Base-by-base conservation (phyloP, 2,797 vertebrate species). In the Strix occidentalis region DNA sequence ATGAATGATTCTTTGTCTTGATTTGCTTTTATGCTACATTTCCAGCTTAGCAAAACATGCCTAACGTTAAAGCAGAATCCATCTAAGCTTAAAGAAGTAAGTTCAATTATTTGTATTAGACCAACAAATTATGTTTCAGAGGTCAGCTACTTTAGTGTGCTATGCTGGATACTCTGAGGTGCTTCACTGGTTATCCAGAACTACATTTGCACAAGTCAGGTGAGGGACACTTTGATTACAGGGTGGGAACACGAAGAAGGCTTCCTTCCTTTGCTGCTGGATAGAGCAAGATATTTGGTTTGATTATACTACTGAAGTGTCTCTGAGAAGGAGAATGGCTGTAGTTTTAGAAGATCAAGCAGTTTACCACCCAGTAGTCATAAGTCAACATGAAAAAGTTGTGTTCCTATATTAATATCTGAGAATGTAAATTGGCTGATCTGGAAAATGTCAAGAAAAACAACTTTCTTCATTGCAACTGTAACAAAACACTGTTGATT, bases 1-100 rank as follows among this genome's bases (percentile, higher is more conserved):
- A 88, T 53, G 86, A 86, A 90, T 84, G 28, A 79, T 26, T 74
- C 51, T 75, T 77, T 86, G 79, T 90, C 65, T 76, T 91, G 39
- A 66, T 72, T 66, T 78, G 29, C 1, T 31, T 93, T 89, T 71
- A n/a, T 78, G 28, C n/a, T 65, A 35, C 48, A 46, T 64, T 87
- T 88, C 31, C 20, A 54, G 33, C 45, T 87, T 48, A 81, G 76
- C 28, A 56, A 72, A 90, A 90, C 80, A 56, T 33, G 58, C 5
- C 15, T 77, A 89, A 69, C 35, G 28, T 31, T 77, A 35, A 78
- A 79, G 48, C 1, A 6, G 37, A 81, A 91, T 74, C n/a, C 20
- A 56, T 61, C 29, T 60, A 35, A 71, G 33, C n/a, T 77, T 74
- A 58, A 89, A 51, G 45, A 83, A 64, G 4, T 35, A 80, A 79